A percentile compares a stretch with the other conserved stretches of the same genome.
These are phyloP conservation scores for Drosophila nasuta DNA, from an alignment of 1,140 invertebrate genomes.

Conservation along the genomic window DNA sequence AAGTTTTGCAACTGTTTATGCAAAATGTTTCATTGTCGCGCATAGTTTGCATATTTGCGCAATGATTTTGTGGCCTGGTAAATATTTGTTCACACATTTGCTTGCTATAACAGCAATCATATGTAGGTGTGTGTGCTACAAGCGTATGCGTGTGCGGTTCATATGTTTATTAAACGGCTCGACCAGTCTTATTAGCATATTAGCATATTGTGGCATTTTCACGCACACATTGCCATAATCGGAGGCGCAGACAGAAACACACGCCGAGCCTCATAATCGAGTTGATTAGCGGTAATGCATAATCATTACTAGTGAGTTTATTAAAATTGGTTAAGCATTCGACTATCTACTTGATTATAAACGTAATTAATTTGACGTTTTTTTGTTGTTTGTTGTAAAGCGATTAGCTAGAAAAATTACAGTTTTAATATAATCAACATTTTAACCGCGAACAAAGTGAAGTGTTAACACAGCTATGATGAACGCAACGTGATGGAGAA, in stretches of 20 bases:
- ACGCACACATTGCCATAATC: constrained; percentile 65
- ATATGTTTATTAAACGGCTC: constrained; percentile 64
- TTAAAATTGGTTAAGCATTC: constrained; percentile 48
- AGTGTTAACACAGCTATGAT: background rate
- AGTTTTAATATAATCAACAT: background rate
- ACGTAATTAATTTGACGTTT: constrained; percentile 16
- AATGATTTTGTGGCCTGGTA: constrained; percentile 76
- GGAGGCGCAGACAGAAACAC: constrained; percentile 40
- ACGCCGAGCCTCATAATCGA: constrained; percentile 54
- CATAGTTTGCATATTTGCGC: constrained; percentile 78
- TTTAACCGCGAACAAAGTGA: background rate
- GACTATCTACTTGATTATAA: constrained; percentile 10
- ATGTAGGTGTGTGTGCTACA: constrained; percentile 27
- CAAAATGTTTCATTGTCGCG: constrained; percentile 55
- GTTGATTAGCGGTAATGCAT: constrained; percentile 69
- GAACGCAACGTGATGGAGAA: background rate
- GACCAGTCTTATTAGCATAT: constrained; percentile 68
- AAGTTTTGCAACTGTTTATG: constrained; percentile 51
- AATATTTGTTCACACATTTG: constrained; percentile 79
- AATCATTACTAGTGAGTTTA: constrained; percentile 37
- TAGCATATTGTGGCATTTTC: constrained; percentile 64
- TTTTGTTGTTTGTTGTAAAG: background rate
- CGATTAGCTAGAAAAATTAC: background rate
- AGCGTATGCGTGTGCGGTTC: constrained; percentile 36
- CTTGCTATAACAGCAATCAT: constrained; percentile 11